Evolutionary conservation across 2,113 vertebrate species (phyloP).

Genomic region (Stigmatopora argus): DNA sequence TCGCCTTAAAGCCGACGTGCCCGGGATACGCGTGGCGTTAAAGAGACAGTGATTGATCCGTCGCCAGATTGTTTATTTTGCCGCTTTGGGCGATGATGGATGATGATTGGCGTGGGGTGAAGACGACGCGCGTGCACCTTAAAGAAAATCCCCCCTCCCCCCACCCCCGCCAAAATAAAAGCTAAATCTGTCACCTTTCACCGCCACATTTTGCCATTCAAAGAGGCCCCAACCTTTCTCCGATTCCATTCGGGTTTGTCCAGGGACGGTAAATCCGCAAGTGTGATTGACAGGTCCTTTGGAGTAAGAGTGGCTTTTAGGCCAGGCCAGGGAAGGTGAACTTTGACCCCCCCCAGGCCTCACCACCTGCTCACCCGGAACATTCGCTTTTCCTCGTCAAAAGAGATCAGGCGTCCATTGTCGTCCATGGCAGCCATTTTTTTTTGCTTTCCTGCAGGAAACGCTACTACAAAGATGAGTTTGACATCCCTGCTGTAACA

Average conservation of each 20-base stretch:
- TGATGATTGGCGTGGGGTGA: constrained; percentile 47
- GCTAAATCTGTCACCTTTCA: constrained; percentile 42
- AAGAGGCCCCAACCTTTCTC: constrained; percentile 57
- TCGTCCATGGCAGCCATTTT: too few species aligned
- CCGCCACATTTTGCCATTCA: constrained; percentile 73
- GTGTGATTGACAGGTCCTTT: constrained; percentile 69
- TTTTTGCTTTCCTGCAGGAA: too few species aligned
- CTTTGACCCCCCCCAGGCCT: constrained; percentile 46
- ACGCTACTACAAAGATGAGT: too few species aligned
- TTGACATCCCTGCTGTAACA: constrained; percentile 39
- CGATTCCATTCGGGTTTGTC: constrained; percentile 37
- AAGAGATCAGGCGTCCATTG: too few species aligned
- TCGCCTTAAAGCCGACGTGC: neutral
- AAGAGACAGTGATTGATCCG: constrained; percentile 69
- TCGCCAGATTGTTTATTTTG: constrained; percentile 66
- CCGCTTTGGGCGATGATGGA: constrained; percentile 58
- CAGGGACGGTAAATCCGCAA: constrained; percentile 54
- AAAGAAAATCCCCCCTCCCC: constrained; percentile 23
- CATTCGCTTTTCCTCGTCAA: too few species aligned
- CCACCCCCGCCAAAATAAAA: constrained; percentile 20
- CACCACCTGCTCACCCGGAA: constrained; percentile 68
- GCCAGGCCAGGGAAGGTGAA: constrained; percentile 56
- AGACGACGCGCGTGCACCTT: constrained; percentile 36
- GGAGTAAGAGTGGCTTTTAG: constrained; percentile 43
- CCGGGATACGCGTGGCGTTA: constrained; percentile 44